phyloP scores from a whole-genome alignment of 2,797 vertebrate genomes.

The Salarias fasciatus region DNA sequence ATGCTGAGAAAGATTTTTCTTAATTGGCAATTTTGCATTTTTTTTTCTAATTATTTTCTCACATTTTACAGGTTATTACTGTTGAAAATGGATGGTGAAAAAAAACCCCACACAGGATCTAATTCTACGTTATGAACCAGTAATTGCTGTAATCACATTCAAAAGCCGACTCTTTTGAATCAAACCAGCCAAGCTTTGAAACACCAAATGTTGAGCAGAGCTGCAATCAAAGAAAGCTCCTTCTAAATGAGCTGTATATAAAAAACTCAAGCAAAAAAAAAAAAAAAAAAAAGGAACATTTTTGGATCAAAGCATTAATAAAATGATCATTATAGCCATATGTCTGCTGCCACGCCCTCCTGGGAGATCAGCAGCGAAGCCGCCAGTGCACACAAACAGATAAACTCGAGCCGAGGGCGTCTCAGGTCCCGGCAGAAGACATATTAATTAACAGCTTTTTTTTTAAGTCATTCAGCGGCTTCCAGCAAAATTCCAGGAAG shows the following conservation, averaged over 20 bases:
- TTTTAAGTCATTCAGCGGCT: constrained; percentile 18
- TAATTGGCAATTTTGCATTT: too few species aligned
- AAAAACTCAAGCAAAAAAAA: too few species aligned
- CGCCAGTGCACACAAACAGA: constrained; percentile 42
- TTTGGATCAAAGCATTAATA: constrained; percentile 57
- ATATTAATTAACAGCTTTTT: constrained; percentile 52
- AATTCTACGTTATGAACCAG: background rate
- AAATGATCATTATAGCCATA: constrained; percentile 50
- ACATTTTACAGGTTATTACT: too few species aligned
- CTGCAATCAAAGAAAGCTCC: too few species aligned
- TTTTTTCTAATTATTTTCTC: too few species aligned
- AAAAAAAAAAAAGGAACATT: constrained; percentile 28
- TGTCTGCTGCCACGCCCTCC: constrained; percentile 50
- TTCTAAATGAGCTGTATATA: background rate
- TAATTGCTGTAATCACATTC: background rate
- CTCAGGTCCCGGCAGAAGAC: constrained; percentile 22
- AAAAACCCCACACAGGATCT: background rate
- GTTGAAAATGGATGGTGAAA: too few species aligned
- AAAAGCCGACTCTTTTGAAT: background rate
- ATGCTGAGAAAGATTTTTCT: background rate
- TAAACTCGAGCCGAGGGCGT: constrained; percentile 42
- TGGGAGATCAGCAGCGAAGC: constrained; percentile 51
- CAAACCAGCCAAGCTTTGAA: constrained; percentile 2
- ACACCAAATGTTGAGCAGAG: background rate
- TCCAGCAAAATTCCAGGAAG: constrained; percentile 13